phyloP scores from a whole-genome alignment of 1,140 invertebrate species.

The Oncopodura yosiiana region DNA sequence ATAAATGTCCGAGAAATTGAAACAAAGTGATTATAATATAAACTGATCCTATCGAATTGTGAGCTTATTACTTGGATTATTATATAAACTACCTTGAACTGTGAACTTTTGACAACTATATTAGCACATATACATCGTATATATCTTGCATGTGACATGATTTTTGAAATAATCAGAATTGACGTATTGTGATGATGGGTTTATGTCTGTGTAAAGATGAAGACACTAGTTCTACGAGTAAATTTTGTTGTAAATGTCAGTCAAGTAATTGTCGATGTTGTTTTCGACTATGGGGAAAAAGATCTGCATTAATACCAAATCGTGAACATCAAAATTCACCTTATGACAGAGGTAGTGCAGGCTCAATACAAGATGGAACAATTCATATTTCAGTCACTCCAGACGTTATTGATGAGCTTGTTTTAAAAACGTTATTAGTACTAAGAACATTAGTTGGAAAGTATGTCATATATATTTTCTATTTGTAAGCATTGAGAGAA shows the following conservation, averaged over 20 bases:
- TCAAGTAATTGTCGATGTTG: conserved; percentile 9
- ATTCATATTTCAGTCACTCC: conserved; percentile 22
- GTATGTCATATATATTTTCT: conserved; percentile 44
- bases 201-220: conserved; percentile 37
- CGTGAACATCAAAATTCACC: conserved; percentile 25
- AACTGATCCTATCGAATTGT: too few species aligned
- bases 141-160: too few species aligned
- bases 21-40: too few species aligned
- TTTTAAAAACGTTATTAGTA: conserved; percentile 66
- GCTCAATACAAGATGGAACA: conserved; percentile 23
- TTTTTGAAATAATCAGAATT: not conserved
- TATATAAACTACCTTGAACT: too few species aligned
- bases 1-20: too few species aligned
- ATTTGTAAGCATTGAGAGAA: not conserved
- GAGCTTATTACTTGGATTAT: too few species aligned
- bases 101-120: too few species aligned
- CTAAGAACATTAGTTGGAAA: conserved; percentile 74
- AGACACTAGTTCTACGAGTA: conserved; percentile 9
- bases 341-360: conserved; percentile 12
- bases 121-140: too few species aligned
- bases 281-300: conserved; percentile 22
- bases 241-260: conserved; percentile 16
- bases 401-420: conserved; percentile 54
- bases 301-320: conserved; percentile 12
- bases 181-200: conserved; percentile 33